These are phyloP conservation scores for Periophthalmodon schlosseri DNA, from an alignment of 2,113 vertebrate genomes.

Conservation along the genomic window DNA sequence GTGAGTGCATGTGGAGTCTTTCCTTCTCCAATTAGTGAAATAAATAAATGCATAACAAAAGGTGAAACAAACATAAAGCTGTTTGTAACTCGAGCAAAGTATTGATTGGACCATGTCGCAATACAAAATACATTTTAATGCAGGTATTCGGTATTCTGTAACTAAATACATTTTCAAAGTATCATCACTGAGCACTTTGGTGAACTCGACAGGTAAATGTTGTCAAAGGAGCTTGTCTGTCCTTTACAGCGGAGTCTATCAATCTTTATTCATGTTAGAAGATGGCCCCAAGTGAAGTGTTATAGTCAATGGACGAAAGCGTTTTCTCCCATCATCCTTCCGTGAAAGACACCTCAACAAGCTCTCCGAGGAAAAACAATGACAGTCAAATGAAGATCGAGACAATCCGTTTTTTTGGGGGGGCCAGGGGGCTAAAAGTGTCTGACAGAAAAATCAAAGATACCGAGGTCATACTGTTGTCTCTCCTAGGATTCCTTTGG, in stretches of 20 bases:
- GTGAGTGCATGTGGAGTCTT: no score
- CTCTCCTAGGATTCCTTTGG: slow-evolving; percentile 55
- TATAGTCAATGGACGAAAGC: background rate
- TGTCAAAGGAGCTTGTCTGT: slow-evolving; percentile 31
- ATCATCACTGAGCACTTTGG: background rate
- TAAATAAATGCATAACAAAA: no score
- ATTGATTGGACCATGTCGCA: no score
- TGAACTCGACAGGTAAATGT: slow-evolving; percentile 38
- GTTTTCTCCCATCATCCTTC: background rate
- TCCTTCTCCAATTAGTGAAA: no score
- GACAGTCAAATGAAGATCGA: slow-evolving; percentile 24
- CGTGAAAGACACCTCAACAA: background rate
- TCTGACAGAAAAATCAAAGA: slow-evolving; percentile 62
- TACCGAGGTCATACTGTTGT: slow-evolving; percentile 41
- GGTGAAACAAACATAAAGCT: no score
- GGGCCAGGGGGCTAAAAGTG: slow-evolving; percentile 39
- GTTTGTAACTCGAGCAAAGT: no score
- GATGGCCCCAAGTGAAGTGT: slow-evolving; percentile 3
- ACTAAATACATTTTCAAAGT: no score
- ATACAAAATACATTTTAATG: no score
- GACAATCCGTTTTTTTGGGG: slow-evolving; percentile 34
- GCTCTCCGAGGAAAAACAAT: slow-evolving; percentile 10
- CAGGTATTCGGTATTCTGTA: no score
- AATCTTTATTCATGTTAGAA: slow-evolving; percentile 4
- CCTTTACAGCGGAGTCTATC: slow-evolving; percentile 6